These are phyloP conservation scores for Colius striatus DNA, from an alignment of 2,113 vertebrate species.

Conservation along the genomic window DNA sequence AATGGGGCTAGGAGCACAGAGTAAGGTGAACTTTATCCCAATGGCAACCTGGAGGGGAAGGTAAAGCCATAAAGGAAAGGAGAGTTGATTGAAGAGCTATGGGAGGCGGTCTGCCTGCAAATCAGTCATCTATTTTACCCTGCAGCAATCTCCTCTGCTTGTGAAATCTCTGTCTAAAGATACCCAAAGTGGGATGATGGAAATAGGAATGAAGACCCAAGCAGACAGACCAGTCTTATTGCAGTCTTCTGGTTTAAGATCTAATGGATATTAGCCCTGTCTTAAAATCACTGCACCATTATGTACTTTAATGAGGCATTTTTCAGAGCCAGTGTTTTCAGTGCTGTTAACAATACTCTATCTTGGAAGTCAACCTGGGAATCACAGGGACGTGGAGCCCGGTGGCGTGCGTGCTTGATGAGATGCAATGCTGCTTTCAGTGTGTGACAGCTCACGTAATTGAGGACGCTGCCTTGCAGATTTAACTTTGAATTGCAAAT, in stretches of 20 bases:
- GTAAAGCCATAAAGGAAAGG: not conserved
- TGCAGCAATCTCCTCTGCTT: not conserved
- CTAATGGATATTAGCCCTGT: not conserved
- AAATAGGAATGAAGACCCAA: not conserved
- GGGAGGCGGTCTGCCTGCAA: not conserved
- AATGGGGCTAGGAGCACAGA: not conserved
- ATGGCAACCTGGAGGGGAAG: not conserved
- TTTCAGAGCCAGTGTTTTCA: not conserved
- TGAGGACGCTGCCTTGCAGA: conserved; percentile 1
- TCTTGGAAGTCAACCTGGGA: not conserved
- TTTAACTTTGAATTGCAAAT: conserved; percentile 54
- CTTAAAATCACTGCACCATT: not conserved
- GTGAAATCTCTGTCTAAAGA: not conserved
- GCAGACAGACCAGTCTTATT: not conserved
- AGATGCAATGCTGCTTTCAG: not conserved
- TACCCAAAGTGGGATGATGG: not conserved
- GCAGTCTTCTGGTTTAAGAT: not conserved
- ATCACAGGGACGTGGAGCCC: not conserved
- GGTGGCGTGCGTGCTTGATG: not conserved
- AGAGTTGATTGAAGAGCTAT: not conserved
- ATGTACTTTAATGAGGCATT: not conserved
- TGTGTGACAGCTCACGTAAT: conserved; percentile 6
- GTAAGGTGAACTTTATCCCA: not conserved
- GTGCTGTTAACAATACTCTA: not conserved
- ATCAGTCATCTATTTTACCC: not conserved